Conservation (phyloP, 2,113 vertebrate genomes). For the Mohoua ochrocephala region DNA sequence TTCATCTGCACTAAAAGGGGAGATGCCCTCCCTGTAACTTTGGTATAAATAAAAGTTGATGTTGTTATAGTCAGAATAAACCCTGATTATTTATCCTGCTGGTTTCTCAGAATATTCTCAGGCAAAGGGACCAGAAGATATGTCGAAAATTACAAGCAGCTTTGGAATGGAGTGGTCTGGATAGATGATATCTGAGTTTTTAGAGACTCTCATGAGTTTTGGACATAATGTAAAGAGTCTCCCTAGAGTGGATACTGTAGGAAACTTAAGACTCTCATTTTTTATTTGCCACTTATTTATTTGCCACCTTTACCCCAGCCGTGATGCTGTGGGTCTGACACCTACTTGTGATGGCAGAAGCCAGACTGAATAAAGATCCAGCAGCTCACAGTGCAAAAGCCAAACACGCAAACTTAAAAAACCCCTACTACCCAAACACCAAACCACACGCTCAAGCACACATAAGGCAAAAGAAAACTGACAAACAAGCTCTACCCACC, state of each 20-base stretch:
- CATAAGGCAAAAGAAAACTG: background rate
- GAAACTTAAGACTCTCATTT: background rate
- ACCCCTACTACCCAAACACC: background rate
- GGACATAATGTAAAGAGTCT: background rate
- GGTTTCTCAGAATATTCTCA: background rate
- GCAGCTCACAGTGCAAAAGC: background rate
- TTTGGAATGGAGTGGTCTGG: background rate
- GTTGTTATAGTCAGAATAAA: background rate
- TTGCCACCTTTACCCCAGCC: background rate
- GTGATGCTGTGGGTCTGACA: background rate
- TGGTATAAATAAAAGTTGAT: background rate
- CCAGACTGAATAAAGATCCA: background rate
- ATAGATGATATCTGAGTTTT: background rate
- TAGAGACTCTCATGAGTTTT: background rate
- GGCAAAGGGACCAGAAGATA: background rate
- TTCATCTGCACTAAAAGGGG: background rate
- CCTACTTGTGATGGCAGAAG: background rate
- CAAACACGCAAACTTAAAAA: background rate
- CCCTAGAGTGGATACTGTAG: accelerated
- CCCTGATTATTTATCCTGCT: background rate
- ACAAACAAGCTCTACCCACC: background rate
- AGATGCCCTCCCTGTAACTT: background rate
- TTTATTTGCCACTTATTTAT: background rate
- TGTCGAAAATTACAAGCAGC: background rate
- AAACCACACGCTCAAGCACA: background rate